These are phyloP conservation scores for Echeneis naucrates DNA, from an alignment of 2,797 vertebrate species.

Conservation along the genomic window DNA sequence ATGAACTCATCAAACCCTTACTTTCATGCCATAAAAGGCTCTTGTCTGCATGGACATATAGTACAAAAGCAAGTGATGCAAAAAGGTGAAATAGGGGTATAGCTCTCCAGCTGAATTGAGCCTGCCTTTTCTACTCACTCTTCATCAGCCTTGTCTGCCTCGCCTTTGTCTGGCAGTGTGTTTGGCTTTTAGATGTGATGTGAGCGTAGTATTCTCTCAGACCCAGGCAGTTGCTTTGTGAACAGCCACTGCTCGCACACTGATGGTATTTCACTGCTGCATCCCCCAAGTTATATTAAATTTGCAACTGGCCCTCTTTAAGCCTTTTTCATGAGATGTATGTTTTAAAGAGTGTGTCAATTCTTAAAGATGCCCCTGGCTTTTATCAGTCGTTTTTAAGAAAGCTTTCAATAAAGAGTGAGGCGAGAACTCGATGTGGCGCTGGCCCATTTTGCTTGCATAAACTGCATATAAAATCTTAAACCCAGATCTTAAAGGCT, in stretches of 20 bases:
- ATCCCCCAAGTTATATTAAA: constrained; percentile 85
- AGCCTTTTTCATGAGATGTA: constrained; percentile 84
- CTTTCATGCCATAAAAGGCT: constrained; percentile 80
- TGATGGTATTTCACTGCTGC: constrained; percentile 80
- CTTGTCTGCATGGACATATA: constrained; percentile 79
- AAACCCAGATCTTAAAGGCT: constrained; percentile 76
- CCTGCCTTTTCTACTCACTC: constrained; percentile 77
- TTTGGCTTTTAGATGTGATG: constrained; percentile 80
- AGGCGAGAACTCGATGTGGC: constrained; percentile 68
- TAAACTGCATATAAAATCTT: constrained; percentile 85
- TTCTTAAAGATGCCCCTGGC: constrained; percentile 84
- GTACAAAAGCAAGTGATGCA: constrained; percentile 87
- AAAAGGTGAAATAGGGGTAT: constrained; percentile 85
- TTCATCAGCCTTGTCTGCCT: constrained; percentile 79
- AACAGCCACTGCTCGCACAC: constrained; percentile 67
- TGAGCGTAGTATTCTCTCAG: constrained; percentile 80
- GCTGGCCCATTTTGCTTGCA: constrained; percentile 80
- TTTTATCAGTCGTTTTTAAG: constrained; percentile 80
- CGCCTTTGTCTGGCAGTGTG: constrained; percentile 73
- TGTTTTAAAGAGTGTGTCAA: constrained; percentile 86
- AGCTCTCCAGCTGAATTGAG: constrained; percentile 75
- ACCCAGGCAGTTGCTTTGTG: constrained; percentile 77
- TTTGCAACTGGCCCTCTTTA: constrained; percentile 83
- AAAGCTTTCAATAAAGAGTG: constrained; percentile 74
- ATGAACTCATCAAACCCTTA: constrained; percentile 76